Evolutionary conservation across 2,888 invertebrate species (phyloP), one percentile per base, ranked within the genome.

Genomic region (Stenurella melanura): DNA sequence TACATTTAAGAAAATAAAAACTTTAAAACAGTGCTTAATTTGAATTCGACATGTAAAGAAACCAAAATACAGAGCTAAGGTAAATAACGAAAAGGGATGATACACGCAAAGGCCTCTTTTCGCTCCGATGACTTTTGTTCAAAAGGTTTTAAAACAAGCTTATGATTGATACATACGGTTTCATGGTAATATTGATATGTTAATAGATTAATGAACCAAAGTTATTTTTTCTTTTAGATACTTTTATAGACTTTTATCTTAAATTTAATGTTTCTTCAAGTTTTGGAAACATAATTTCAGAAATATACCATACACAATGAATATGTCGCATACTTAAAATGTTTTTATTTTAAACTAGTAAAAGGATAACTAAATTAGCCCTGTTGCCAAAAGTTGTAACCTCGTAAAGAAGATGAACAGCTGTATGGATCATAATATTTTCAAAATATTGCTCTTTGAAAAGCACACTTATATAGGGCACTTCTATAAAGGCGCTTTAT

Each of bases 1-100:
- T 68, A 66, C 80, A 77, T 82, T 83, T 88, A 88, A 88, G 89
- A 88, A 89, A 89, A 89, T 89, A 89, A 89, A 89, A 89, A 89
- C 86, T 88, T 88, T 88, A 87, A 88, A 89, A 88, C 83, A 82
- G 78, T 86, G 86, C 87, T 88, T 88, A 88, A 89, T 88, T 88
- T 86, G 85, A 86, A 87, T 87, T 87, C 85, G 79, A 79, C 86
- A 84, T 86, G 86, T 85, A 87, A 86, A 87, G 86, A 86, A 87
- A 87, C 83, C 86, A 83, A 85, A 86, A 87, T 84, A 85, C 78
- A 78, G 81, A 78, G 78, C 76, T 67, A 78, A 76, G 76, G 78
- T 78, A 79, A 80, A 81, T 80, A 80, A 64, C 72, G 77, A 19
- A 78, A 78, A 64, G 73, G 80, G 77, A 80, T 78, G 73, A 70